A percentile compares a stretch with the other conserved stretches of the same genome.
phyloP scores from a whole-genome alignment of 2,113 vertebrate genomes.

The Anseranas semipalmata region DNA sequence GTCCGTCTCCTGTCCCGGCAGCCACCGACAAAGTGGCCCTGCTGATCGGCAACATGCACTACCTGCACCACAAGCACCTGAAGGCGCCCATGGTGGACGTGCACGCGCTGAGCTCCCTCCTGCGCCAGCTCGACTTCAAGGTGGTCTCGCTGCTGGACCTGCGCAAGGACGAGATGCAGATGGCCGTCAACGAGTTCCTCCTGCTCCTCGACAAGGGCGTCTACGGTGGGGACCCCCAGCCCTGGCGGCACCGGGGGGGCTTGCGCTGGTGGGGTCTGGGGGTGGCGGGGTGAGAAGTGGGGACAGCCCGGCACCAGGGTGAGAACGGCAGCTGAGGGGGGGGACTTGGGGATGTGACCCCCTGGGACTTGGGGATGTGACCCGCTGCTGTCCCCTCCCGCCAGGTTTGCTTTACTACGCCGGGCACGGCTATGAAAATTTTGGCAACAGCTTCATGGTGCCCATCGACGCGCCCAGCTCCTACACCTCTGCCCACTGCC shows the following conservation, averaged over 20 bases:
- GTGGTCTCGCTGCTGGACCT: constrained; percentile 89
- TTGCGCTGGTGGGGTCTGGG: background rate
- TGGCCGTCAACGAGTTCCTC: constrained; percentile 85
- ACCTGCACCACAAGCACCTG: constrained; percentile 81
- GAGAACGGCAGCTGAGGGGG: background rate
- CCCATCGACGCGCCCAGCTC: constrained; percentile 83
- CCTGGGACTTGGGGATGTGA: background rate
- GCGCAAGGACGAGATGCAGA: constrained; percentile 86
- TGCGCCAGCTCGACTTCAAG: constrained; percentile 88
- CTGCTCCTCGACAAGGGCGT: constrained; percentile 86
- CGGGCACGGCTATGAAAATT: constrained; percentile 88
- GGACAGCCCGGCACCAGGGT: too few relatives aligned
- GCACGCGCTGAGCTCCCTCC: constrained; percentile 81
- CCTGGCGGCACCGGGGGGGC: fast-evolving
- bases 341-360: background rate
- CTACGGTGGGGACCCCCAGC: constrained; percentile 77
- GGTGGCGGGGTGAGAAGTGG: background rate
- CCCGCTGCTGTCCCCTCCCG: background rate
- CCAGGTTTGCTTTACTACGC: constrained; percentile 88
- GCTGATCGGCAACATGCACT: constrained; percentile 89
- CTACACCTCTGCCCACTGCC: constrained; percentile 83
- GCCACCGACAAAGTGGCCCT: constrained; percentile 91
- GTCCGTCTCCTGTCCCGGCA: background rate
- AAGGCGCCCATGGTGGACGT: constrained; percentile 85
- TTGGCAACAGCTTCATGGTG: constrained; percentile 91